Percentiles rank a stretch among this genome's conserved stretches.
These are phyloP conservation scores for Ptiloglossa arizonensis DNA, from an alignment of 1,140 invertebrate genomes.

Conservation along the genomic window DNA sequence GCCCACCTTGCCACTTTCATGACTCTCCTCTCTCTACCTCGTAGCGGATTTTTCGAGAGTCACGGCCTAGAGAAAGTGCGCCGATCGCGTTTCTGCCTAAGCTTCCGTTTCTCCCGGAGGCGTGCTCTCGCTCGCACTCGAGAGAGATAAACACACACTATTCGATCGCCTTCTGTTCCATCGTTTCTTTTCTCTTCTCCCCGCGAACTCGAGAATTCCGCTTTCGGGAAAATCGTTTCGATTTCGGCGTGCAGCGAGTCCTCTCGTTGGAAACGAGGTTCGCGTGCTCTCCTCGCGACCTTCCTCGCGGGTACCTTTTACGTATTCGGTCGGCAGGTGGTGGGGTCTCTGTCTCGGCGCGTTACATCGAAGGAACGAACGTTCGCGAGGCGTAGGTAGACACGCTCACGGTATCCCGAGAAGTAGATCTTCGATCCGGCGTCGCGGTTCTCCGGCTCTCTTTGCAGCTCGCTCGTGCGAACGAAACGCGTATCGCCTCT, in stretches of 20 bases:
- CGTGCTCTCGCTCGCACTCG: background rate
- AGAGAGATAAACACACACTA: too few relatives aligned
- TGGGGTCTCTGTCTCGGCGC: slow-evolving; percentile 33
- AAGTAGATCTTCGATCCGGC: slow-evolving; percentile 65
- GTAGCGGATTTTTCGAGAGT: slow-evolving; percentile 46
- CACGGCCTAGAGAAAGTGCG: slow-evolving; percentile 50
- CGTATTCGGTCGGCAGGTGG: slow-evolving; percentile 49
- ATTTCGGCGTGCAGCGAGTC: too few relatives aligned
- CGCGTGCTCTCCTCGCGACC: slow-evolving; percentile 27
- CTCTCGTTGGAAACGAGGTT: slow-evolving; percentile 9
- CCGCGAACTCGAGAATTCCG: too few relatives aligned
- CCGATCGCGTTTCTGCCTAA: slow-evolving; percentile 16
- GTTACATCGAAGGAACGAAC: slow-evolving; percentile 62
- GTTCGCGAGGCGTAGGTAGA: slow-evolving; percentile 41
- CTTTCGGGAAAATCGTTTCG: too few relatives aligned
- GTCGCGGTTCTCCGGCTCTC: slow-evolving; percentile 32
- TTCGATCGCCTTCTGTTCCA: background rate
- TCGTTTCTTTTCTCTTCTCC: too few relatives aligned
- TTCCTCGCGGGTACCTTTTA: slow-evolving; percentile 15
- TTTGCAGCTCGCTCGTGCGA: slow-evolving; percentile 19
- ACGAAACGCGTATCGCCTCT: slow-evolving; percentile 42
- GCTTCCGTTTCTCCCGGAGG: slow-evolving; percentile 12
- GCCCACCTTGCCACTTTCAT: slow-evolving; percentile 53
- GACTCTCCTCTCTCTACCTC: slow-evolving; percentile 44
- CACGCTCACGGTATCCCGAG: slow-evolving; percentile 36